Evolutionary conservation across 23 tunicate species (phyloP).

Genomic region (Diplosoma virens): DNA sequence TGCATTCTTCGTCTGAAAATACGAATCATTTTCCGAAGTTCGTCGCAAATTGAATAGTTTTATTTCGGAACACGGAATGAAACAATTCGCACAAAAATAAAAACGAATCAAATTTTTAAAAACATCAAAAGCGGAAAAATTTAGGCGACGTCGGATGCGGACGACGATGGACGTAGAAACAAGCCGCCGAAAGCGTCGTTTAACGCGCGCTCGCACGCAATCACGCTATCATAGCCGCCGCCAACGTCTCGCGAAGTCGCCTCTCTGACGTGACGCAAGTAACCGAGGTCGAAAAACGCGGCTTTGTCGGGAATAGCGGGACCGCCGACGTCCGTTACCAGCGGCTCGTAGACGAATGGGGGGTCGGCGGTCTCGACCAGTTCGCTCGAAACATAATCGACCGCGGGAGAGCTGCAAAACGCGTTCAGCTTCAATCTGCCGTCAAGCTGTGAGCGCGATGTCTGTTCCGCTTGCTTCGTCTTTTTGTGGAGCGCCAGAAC

Average conservation of each 20-base stretch:
- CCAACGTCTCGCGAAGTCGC: slow-evolving; percentile 52
- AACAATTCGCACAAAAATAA: no score
- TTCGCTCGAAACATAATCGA: neutral
- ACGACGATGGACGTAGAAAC: slow-evolving; percentile 33
- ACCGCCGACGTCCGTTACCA: slow-evolving; percentile 40
- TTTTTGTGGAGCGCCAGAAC: slow-evolving; percentile 55
- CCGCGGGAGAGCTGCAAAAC: neutral
- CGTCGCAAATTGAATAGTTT: no score
- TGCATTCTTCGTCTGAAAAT: no score
- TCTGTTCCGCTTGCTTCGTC: slow-evolving; percentile 8
- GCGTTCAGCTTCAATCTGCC: neutral
- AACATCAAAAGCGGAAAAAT: no score
- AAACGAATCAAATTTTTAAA: no score
- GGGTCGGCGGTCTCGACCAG: neutral
- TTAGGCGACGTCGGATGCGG: slow-evolving; percentile 21
- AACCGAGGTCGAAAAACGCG: slow-evolving; percentile 44
- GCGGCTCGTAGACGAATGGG: neutral
- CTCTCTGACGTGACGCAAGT: slow-evolving; percentile 58
- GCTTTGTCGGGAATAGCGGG: slow-evolving; percentile 54
- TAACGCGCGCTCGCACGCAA: slow-evolving; percentile 64
- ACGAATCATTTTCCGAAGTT: no score
- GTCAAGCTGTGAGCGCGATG: neutral
- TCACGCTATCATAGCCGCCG: slow-evolving; percentile 68
- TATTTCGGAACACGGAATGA: no score
- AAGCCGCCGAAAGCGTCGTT: slow-evolving; percentile 76